A percentile compares a stretch with the other conserved stretches of the same genome.
phyloP scores from a whole-genome alignment of 2,888 invertebrate species.

The Napeogenes inachia region DNA sequence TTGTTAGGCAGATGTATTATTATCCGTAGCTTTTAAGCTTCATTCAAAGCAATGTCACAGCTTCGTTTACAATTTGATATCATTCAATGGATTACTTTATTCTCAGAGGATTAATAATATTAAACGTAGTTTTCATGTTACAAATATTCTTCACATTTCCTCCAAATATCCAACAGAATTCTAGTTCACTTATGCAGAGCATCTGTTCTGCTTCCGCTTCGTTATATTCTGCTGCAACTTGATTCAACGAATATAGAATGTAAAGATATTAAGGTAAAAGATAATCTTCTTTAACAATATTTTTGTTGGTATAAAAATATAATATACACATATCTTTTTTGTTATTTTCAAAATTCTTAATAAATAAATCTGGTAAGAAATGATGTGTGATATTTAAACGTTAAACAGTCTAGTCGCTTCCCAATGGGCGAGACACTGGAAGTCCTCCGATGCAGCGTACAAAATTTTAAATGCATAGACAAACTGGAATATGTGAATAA shows the following conservation, averaged over 20 bases:
- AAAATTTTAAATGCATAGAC: constrained; percentile 15
- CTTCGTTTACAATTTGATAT: neutral
- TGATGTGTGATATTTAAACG: constrained; percentile 10
- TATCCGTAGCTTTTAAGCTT: neutral
- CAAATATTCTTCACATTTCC: no score
- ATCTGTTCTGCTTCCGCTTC: no score
- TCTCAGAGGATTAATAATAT: neutral
- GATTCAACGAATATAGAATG: no score
- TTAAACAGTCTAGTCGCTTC: constrained; percentile 11
- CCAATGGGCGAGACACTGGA: constrained; percentile 12
- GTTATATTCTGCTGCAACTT: no score
- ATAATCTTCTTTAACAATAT: no score
- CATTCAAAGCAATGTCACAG: neutral
- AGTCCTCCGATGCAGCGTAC: constrained; percentile 9
- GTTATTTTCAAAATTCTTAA: neutral
- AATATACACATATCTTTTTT: no score
- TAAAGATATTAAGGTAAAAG: no score
- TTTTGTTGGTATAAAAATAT: no score
- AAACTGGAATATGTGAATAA: constrained; percentile 9
- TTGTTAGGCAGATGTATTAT: neutral
- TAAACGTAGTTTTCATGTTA: neutral
- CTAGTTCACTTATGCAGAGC: no score
- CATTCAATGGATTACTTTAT: neutral
- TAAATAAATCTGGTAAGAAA: constrained; percentile 2
- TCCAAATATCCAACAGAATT: no score